These are phyloP conservation scores for Melolontha melolontha DNA, from an alignment of 2,888 invertebrate species.

Conservation along the genomic window DNA sequence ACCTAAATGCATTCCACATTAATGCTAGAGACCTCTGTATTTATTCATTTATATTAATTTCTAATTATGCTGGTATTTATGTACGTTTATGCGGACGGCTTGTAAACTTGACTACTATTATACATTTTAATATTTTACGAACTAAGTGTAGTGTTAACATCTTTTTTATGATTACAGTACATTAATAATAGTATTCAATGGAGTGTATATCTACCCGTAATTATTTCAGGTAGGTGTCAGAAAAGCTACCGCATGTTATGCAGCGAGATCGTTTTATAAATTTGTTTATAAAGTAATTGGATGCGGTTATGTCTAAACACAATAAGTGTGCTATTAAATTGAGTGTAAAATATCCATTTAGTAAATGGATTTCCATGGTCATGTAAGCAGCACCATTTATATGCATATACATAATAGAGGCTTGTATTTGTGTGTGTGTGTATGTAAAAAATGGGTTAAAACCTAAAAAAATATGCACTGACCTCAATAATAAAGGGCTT, in stretches of 20 bases:
- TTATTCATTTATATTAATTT: neutral
- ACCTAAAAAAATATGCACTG: no score
- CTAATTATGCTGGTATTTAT: constrained; percentile 12
- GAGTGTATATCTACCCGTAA: neutral
- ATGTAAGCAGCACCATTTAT: no score
- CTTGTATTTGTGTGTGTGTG: no score
- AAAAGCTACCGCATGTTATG: neutral
- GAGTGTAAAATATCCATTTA: no score
- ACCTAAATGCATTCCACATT: constrained; percentile 23
- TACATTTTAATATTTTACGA: constrained; percentile 13
- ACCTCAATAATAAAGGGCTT: no score
- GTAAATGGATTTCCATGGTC: no score
- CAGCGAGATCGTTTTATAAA: neutral
- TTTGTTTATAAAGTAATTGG: neutral
- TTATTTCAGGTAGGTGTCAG: constrained; percentile 20
- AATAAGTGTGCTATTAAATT: no score
- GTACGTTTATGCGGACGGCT: neutral
- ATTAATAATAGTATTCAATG: neutral
- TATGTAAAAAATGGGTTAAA: no score
- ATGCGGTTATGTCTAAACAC: no score
- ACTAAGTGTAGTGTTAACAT: constrained; percentile 18
- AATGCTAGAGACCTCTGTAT: neutral
- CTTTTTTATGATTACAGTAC: constrained; percentile 1
- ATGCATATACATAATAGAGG: no score
- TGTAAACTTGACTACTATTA: neutral